phyloP scores from a whole-genome alignment of 1,140 invertebrate genomes.

The Paraescarpia echinospica region DNA sequence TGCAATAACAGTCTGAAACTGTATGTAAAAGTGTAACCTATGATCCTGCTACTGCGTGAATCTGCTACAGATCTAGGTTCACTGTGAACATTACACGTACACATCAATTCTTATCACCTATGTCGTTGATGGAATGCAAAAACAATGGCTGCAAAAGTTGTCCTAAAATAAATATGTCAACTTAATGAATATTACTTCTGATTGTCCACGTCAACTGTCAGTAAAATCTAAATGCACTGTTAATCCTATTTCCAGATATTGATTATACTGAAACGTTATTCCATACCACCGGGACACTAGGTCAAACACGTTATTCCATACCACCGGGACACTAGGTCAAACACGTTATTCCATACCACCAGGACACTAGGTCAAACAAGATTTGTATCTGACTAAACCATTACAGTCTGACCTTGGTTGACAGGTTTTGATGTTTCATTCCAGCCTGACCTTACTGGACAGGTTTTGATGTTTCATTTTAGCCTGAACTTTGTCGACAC shows the following conservation, averaged over 20 bases:
- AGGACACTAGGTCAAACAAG: neutral
- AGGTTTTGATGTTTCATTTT: neutral
- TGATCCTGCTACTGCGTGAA: neutral
- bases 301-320: neutral
- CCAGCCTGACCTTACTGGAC: neutral
- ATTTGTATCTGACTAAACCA: neutral
- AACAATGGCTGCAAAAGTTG: neutral
- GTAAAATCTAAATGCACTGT: neutral
- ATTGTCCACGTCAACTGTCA: neutral
- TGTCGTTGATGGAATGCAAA: neutral
- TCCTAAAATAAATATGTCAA: neutral
- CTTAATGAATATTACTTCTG: neutral
- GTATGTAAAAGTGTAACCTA: neutral
- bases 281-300: neutral
- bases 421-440: neutral
- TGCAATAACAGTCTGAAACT: neutral
- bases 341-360: neutral
- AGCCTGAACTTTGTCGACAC: neutral
- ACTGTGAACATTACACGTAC: neutral
- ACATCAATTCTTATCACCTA: neutral
- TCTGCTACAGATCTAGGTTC: neutral
- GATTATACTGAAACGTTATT: neutral
- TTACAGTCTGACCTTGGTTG: neutral
- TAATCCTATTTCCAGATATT: neutral
- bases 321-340: neutral